Evolutionary conservation across 1,140 invertebrate genomes (phyloP), one percentile per base, ranked within the genome.

Genomic region (Drosophila varians): DNA sequence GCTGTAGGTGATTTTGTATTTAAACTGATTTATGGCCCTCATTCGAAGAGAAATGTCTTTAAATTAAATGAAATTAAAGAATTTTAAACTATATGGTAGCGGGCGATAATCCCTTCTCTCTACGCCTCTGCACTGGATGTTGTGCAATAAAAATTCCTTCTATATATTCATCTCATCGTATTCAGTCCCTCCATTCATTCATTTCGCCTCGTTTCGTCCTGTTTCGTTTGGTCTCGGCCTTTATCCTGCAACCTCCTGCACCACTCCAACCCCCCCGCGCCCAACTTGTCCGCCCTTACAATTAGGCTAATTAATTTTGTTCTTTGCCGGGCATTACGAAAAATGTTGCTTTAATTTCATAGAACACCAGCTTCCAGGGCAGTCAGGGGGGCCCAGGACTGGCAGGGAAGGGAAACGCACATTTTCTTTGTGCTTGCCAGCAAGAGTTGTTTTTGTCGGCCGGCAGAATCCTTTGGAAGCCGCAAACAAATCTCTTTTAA

Each of bases 401-500:
- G 46, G 12, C 7, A 31, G 66, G 57, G 34, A 64, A 36, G 40
- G 23, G 28, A 34, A 54, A 87, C 80, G 82, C 76, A 86, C 80
- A 87, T 65, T 82, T 80, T 82, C 82, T 87, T 87, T 77, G 69
- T 80, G 84, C 57, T 53, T 62, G 38, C 31, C 57, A 48, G 34
- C 42, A n/a, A n/a, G 28, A 38, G 77, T 76, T 56, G 61, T 71
- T 70, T 74, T 64, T 76, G 54, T 62, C 49, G 65, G 74, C 62
- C 56, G 84, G 51, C 77, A 64, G 77, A 89, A 89, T 89, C 86
- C 86, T 86, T 82, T 77, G 80, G 69, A 89, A 89, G 86, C 86
- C 86, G 80, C 80, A 89, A 82, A 89, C 86, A 89, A 89, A 89
- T 89, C 86, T 86, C 87, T 87, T 89, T 89, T 89, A 89, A 89